phyloP scores from a whole-genome alignment of 1,140 invertebrate genomes.

The Drosophila aff. region DNA sequence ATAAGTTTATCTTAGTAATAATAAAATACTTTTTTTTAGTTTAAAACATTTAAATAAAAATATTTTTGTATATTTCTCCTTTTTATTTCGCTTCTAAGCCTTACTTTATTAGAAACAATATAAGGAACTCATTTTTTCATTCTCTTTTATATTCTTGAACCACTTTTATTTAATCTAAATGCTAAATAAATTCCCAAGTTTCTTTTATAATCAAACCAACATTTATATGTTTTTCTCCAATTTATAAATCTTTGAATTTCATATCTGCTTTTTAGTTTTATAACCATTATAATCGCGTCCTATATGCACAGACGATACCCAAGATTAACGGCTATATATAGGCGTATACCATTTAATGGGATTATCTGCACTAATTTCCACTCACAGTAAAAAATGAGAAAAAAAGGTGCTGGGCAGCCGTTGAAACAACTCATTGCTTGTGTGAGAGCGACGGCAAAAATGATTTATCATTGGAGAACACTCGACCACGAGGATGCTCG shows the following conservation, averaged over 20 bases:
- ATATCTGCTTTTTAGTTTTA: background rate
- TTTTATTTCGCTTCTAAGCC: background rate
- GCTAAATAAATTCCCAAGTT: background rate
- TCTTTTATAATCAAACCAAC: background rate
- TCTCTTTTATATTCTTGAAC: too few relatives aligned
- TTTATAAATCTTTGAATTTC: background rate
- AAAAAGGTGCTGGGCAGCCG: background rate
- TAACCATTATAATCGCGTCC: background rate
- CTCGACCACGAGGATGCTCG: slow-evolving; percentile 40
- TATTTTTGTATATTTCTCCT: background rate
- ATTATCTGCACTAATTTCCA: slow-evolving; percentile 62
- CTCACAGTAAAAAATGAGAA: background rate
- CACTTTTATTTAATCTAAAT: background rate
- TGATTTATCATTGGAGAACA: slow-evolving; percentile 71
- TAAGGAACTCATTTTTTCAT: too few relatives aligned
- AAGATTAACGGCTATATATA: slow-evolving; percentile 18
- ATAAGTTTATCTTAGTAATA: background rate
- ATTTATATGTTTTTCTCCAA: background rate
- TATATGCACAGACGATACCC: slow-evolving; percentile 5
- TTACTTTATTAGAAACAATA: background rate
- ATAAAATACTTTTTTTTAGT: background rate
- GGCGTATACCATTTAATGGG: slow-evolving; percentile 37
- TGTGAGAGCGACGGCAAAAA: slow-evolving; percentile 44
- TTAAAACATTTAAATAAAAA: background rate
- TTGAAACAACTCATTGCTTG: slow-evolving; percentile 28